Evolutionary conservation across 2,888 invertebrate genomes (phyloP).

Genomic region (Eilema caniola): DNA sequence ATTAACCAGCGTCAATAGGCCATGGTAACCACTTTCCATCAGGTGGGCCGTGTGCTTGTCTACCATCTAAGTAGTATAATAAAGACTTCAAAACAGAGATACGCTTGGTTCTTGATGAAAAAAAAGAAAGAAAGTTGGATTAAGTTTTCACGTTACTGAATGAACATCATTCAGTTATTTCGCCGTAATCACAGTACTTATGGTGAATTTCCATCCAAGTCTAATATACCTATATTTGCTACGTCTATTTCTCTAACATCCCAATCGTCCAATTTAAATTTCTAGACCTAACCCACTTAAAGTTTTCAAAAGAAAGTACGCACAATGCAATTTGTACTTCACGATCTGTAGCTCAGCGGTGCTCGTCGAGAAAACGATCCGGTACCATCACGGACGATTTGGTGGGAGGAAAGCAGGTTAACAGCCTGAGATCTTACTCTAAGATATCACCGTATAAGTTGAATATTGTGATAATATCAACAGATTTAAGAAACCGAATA

Average conservation of each 20-base stretch:
- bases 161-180: too few species aligned
- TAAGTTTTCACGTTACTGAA: too few species aligned
- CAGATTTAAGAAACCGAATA: background rate
- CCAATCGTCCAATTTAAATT: constrained; percentile 17
- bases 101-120: too few species aligned
- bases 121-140: too few species aligned
- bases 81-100: too few species aligned
- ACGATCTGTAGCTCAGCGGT: constrained; percentile 62
- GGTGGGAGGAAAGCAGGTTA: constrained; percentile 65
- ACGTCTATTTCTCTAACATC: background rate
- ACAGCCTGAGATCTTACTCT: constrained; percentile 47
- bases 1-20: too few species aligned
- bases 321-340: constrained; percentile 67
- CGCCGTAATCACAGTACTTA: too few species aligned
- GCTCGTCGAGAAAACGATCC: constrained; percentile 59
- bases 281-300: constrained; percentile 59
- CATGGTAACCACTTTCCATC: too few species aligned
- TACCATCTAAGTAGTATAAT: too few species aligned
- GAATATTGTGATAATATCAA: background rate
- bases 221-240: background rate
- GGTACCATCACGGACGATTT: constrained; percentile 61
- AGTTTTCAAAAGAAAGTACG: constrained; percentile 65
- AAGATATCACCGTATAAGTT: constrained; percentile 22
- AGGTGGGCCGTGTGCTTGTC: too few species aligned
- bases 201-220: too few species aligned